Conservation (phyloP, 35 echinoderm and acorn worm species). For the Amphiura filiformis region DNA sequence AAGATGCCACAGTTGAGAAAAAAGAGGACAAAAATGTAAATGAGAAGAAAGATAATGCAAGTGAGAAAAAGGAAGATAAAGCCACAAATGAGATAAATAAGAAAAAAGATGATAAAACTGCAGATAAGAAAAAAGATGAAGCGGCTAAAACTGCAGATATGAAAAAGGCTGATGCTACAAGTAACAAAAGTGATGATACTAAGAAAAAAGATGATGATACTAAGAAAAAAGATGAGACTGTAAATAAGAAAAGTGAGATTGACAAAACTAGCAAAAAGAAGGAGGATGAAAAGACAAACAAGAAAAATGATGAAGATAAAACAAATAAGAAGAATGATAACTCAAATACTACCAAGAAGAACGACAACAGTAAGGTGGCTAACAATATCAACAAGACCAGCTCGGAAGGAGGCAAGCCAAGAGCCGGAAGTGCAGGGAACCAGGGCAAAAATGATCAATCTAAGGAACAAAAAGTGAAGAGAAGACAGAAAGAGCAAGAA, state of each 20-base stretch:
- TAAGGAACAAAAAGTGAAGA: slow-evolving; percentile 1
- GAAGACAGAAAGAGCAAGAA: slow-evolving; percentile 15
- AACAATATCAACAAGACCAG: not conserved
- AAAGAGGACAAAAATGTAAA: too few species aligned
- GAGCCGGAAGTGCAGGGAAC: not conserved
- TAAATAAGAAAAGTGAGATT: too few species aligned
- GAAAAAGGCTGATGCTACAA: not conserved
- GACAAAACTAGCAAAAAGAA: too few species aligned
- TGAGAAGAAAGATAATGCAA: too few species aligned
- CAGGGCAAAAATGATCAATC: not conserved
- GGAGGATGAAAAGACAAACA: too few species aligned
- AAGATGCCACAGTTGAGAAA: too few species aligned
- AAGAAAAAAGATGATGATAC: too few species aligned
- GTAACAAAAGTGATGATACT: not conserved
- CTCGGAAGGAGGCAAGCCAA: not conserved
- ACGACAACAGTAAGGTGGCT: not conserved
- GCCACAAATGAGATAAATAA: too few species aligned
- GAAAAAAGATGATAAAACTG: too few species aligned
- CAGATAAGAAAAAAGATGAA: too few species aligned
- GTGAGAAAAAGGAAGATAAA: too few species aligned
- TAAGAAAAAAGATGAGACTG: not conserved
- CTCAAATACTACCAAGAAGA: not conserved
- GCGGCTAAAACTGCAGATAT: too few species aligned
- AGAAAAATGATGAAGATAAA: not conserved
- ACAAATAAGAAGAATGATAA: not conserved